These are phyloP conservation scores for Ophion ventricosus DNA, from an alignment of 2,888 invertebrate species.

Conservation along the genomic window DNA sequence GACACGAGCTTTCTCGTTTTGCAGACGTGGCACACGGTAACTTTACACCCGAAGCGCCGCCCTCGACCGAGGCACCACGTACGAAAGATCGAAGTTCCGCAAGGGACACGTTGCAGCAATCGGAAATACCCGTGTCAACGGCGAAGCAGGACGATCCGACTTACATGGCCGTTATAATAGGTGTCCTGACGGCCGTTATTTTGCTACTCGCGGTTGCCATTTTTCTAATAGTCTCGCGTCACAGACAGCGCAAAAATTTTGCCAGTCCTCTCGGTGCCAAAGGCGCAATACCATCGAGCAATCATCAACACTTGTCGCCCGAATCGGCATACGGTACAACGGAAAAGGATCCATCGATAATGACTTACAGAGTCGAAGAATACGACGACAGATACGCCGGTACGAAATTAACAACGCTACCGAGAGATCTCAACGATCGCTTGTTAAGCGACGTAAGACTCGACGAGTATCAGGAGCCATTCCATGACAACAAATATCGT, in stretches of 20 bases:
- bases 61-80: slow-evolving; percentile 81
- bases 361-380: slow-evolving; percentile 85
- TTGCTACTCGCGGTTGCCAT: slow-evolving; percentile 85
- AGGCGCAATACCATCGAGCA: slow-evolving; percentile 81
- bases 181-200: slow-evolving; percentile 85
- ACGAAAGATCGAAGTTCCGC: slow-evolving; percentile 78
- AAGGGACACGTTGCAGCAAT: slow-evolving; percentile 77
- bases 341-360: slow-evolving; percentile 84
- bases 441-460: slow-evolving; percentile 81
- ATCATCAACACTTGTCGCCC: slow-evolving; percentile 83
- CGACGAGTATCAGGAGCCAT: slow-evolving; percentile 83
- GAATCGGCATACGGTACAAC: slow-evolving; percentile 85
- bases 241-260: slow-evolving; percentile 84
- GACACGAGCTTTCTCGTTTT: slow-evolving; percentile 60
- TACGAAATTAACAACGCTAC: slow-evolving; percentile 80
- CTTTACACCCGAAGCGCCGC: slow-evolving; percentile 84
- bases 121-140: slow-evolving; percentile 82
- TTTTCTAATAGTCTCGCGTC: slow-evolving; percentile 84
- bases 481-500: slow-evolving; percentile 81
- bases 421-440: slow-evolving; percentile 81
- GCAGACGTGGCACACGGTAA: slow-evolving; percentile 85
- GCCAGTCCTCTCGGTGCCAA: slow-evolving; percentile 84
- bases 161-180: slow-evolving; percentile 85
- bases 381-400: slow-evolving; percentile 85
- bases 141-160: slow-evolving; percentile 84